Evolutionary conservation across 2,888 invertebrate genomes (phyloP).

Genomic region (Nemapogon koenigi): DNA sequence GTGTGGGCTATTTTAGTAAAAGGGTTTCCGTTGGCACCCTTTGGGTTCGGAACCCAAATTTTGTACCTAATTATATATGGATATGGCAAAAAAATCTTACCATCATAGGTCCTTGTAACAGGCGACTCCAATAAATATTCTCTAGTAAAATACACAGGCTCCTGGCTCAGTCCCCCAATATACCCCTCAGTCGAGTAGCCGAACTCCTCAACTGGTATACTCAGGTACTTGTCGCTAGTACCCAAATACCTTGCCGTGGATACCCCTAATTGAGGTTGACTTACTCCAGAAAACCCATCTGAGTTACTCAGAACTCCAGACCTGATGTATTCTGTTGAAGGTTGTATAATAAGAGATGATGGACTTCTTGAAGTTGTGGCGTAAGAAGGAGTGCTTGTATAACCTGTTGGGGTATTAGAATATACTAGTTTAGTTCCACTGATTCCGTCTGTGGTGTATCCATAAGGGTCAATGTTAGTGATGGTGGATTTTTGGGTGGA

Average conservation of each 20-base stretch:
- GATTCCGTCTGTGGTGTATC: conserved; percentile 1
- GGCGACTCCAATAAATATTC: conserved; percentile 55
- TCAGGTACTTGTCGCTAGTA: conserved; percentile 12
- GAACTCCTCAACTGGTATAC: conserved; percentile 30
- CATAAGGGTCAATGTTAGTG: conserved; percentile 22
- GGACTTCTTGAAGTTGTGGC: conserved; percentile 6
- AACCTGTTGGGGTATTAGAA: conserved; percentile 4
- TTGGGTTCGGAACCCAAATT: no score
- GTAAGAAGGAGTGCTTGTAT: conserved; percentile 8
- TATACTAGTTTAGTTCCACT: background rate
- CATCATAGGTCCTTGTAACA: conserved; percentile 49
- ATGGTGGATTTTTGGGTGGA: conserved; percentile 24
- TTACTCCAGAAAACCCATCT: conserved; percentile 19
- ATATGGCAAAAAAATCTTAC: conserved; percentile 28
- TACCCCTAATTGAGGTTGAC: conserved; percentile 8
- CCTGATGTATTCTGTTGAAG: background rate
- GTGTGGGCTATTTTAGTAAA: no score
- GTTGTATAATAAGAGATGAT: background rate
- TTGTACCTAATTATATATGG: no score
- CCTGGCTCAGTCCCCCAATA: conserved; percentile 28
- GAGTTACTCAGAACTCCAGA: conserved; percentile 8
- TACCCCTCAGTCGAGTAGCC: conserved; percentile 36
- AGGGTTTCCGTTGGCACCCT: no score
- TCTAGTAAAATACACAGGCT: conserved; percentile 47
- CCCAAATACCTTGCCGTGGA: conserved; percentile 12